Base-by-base conservation (phyloP, 2,888 invertebrate species). In the Monopis laevigella region DNA sequence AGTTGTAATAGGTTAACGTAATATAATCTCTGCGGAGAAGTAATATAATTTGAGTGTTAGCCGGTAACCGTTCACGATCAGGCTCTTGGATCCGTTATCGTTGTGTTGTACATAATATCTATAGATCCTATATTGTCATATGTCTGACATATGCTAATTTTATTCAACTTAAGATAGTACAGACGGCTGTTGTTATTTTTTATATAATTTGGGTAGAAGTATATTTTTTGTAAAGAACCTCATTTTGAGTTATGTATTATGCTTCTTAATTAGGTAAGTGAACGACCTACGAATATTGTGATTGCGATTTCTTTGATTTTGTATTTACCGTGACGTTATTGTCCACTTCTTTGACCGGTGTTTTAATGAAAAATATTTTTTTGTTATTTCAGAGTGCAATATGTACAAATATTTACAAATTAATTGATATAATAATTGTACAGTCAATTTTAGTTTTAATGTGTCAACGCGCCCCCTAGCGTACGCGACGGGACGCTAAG, bases 351-450 rank as follows among this genome's bases (percentile, higher is more conserved):
- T 72, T 62, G 67, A 71, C 67, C 68, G 59, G 68, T 67, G 59
- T 69, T 65, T 68, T 55, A 65, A 68, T 67, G 16, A 13, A 32
- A 73, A 71, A 66, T 66, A 68, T 70, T 64, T 40, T 45, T 43
- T 78, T 73, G 75, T 80, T 77, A 77, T 70, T 78, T 80, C 78
- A 83, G 85, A 85, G 86, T 86, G 86, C 86, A 86, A 86, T 86
- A 86, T 86, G 86, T 86, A 86, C 86, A 86, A 86, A 86, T 86
- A 85, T 84, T 84, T 80, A 78, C 78, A 78, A 75, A 67, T 65
- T 61, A 84, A 72, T n/a, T n/a, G n/a, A n/a, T n/a, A 71, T 73
- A 73, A 74, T 66, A 68, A 65, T 58, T 78, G 78, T 78, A 80
- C 78, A 78, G 80, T 78, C 63, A 75, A 60, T 66, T 78, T 77